Evolutionary conservation across 37 sponge, comb jelly and placozoan species (phyloP).

Genomic region (Oscarella lobularis): DNA sequence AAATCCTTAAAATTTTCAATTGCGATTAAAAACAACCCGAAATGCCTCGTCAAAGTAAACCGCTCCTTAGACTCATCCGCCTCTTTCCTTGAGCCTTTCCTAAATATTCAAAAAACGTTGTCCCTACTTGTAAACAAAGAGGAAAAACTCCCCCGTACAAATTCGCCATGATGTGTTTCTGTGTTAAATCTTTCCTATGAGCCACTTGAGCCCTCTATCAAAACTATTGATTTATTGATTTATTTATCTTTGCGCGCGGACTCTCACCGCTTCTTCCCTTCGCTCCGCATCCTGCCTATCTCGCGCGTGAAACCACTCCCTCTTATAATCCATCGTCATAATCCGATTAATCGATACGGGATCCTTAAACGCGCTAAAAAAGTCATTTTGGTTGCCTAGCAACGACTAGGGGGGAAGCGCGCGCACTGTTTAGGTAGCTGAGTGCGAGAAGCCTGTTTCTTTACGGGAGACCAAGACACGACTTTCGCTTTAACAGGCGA

Average conservation of each 20-base stretch:
- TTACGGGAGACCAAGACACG: no score
- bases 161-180: background rate
- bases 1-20: no score
- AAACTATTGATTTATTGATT: background rate
- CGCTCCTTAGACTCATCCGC: no score
- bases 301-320: background rate
- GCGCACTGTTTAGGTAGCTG: background rate
- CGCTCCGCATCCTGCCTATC: background rate
- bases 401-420: background rate
- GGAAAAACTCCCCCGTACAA: no score
- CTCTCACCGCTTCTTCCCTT: background rate
- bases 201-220: background rate
- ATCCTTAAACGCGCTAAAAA: background rate
- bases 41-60: no score
- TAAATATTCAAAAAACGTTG: no score
- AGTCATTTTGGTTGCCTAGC: background rate
- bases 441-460: no score
- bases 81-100: no score
- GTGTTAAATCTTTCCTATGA: background rate
- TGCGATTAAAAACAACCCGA: no score
- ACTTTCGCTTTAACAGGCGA: no score
- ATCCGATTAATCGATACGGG: background rate
- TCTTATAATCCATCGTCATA: background rate
- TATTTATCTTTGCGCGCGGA: background rate
- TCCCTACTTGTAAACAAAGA: no score